A percentile compares a stretch with the other conserved stretches of the same genome.
phyloP scores from a whole-genome alignment of 1,140 invertebrate species.

The Ericerus pela region DNA sequence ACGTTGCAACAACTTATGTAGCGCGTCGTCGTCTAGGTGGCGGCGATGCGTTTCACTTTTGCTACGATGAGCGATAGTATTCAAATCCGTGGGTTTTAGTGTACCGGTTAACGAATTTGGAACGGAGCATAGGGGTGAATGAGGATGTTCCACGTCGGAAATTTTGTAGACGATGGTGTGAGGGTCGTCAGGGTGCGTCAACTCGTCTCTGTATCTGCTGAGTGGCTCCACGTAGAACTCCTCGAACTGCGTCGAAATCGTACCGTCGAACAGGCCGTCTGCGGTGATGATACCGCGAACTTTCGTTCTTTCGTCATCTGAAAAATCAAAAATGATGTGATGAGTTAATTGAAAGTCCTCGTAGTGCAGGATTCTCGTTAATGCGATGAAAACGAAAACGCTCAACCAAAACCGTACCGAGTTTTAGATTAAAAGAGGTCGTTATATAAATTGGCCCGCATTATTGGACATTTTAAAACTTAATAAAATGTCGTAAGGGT shows the following conservation, averaged over 20 bases:
- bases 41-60: background rate
- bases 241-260: constrained; percentile 54
- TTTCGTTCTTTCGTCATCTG: constrained; percentile 67
- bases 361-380: too few species aligned
- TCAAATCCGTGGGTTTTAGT: background rate
- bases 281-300: constrained; percentile 72
- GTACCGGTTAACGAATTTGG: constrained; percentile 6
- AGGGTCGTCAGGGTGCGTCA: constrained; percentile 33
- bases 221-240: constrained; percentile 79
- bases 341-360: too few species aligned
- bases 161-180: constrained; percentile 72
- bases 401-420: too few species aligned
- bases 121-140: constrained; percentile 13
- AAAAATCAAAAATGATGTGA: constrained; percentile 16
- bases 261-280: constrained; percentile 78
- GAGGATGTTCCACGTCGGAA: constrained; percentile 48
- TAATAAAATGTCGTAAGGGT: too few species aligned
- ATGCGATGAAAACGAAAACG: too few species aligned
- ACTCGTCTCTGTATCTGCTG: constrained; percentile 42
- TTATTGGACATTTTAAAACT: too few species aligned
- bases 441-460: too few species aligned
- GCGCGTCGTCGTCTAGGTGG: too few species aligned
- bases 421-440: too few species aligned
- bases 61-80: background rate
- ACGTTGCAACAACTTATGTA: too few species aligned